Conservation (phyloP, 2,888 invertebrate genomes). For the Epirrhoe tristata region DNA sequence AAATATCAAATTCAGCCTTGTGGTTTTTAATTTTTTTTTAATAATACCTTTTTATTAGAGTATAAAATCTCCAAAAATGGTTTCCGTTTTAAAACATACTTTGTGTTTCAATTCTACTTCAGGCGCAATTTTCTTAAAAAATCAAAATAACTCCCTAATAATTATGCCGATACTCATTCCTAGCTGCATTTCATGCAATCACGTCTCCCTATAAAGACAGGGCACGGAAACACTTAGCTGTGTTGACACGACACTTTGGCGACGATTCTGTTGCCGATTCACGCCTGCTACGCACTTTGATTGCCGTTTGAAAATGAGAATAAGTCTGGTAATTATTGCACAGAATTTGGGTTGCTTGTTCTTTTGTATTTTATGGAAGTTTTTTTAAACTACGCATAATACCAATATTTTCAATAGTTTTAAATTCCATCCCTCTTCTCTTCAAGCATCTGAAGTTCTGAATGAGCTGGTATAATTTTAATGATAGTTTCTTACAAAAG, state of each 20-base stretch:
- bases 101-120: no score
- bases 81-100: no score
- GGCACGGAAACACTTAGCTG: conserved; percentile 79
- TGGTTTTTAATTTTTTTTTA: no score
- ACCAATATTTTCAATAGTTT: no score
- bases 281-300: conserved; percentile 53
- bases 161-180: conserved; percentile 34
- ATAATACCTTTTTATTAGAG: no score
- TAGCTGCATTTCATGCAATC: conserved; percentile 16
- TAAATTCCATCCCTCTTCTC: no score
- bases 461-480: no score
- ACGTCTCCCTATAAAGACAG: conserved; percentile 73
- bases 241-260: conserved; percentile 83
- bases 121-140: background rate
- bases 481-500: no score
- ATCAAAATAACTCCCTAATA: background rate
- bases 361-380: background rate
- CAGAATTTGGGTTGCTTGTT: conserved; percentile 1
- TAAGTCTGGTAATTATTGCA: conserved; percentile 20
- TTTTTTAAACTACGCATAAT: background rate
- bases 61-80: no score
- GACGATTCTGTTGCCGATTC: conserved; percentile 67
- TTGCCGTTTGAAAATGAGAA: conserved; percentile 35
- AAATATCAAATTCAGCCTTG: no score
- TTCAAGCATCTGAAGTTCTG: no score